Evolutionary conservation across 2,888 invertebrate genomes (phyloP), one percentile per base, ranked within the genome.

Genomic region (Podotricha telesiphe): DNA sequence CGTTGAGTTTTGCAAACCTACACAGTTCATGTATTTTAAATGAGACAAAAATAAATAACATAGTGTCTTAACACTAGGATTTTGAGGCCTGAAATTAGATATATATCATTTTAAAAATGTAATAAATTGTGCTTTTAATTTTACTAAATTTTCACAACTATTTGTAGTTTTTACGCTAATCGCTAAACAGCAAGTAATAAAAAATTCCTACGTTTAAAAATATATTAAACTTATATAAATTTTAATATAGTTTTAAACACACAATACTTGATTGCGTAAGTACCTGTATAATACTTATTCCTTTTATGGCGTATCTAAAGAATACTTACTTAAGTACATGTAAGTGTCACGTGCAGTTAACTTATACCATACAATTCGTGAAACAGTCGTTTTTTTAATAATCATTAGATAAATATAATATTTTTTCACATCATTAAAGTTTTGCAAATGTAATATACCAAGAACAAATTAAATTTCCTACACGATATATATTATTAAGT

Each of bases 331-430:
- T 42, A 42, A 8, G 20, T 51, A 50, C 13, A 5, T 53, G 15
- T 3, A 53, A 28, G 34, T n/a, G n/a, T 53, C 28, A 53, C 28
- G 28, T 53, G 53, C n/a, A 51, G 5, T 22, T 0, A 53, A 53
- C n/a, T 53, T 53, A 28, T 34, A 34, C n/a, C 17, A 17, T 17
- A 55, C 34, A 4, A 37, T 55, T 55, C 17, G n/a, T 53, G 17
- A 34, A 34, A 5, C 10, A 55, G 11, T 34, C n/a, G 6, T 47
- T 34, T 17, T 53, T 55, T 11, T 34, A 34, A 11, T 34, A 11
- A 55, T 17, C 55, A 55, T 34, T 55, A 55, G 17, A 11, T 34
- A n/a, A n/a, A n/a, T 34, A 19, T 34, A 17, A 17, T 55, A 53
- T 28, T 28, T 42, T 37, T 13, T 13, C 13, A 42, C 42, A 42